Conservation (phyloP, 2,797 vertebrate species). For the Psittacula echo region DNA sequence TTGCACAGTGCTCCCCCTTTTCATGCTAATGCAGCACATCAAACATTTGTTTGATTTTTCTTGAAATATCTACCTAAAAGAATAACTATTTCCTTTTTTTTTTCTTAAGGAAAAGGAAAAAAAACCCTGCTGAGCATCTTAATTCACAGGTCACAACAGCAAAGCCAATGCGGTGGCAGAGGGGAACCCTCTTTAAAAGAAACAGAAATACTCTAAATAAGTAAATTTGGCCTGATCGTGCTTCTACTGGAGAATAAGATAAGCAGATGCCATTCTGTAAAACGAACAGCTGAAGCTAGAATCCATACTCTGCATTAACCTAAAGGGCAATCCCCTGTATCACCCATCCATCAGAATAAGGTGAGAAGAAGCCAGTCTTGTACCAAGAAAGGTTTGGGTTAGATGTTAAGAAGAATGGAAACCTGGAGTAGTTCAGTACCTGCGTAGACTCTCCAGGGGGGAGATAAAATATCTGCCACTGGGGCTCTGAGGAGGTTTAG, state of each 20-base stretch:
- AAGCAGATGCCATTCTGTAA: neutral
- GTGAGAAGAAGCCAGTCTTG: neutral
- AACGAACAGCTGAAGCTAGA: neutral
- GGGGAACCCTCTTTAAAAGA: neutral
- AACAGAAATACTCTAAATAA: neutral
- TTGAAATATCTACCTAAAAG: neutral
- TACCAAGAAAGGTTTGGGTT: neutral
- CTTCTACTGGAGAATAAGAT: neutral
- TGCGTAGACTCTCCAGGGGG: neutral
- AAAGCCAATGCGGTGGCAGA: neutral
- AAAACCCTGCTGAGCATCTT: neutral
- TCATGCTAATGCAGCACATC: neutral
- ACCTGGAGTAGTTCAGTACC: neutral
- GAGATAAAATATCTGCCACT: neutral
- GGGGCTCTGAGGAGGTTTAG: neutral
- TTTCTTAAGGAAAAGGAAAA: too few species aligned
- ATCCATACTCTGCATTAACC: neutral
- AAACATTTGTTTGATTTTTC: neutral
- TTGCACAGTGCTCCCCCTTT: neutral
- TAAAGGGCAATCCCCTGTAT: neutral
- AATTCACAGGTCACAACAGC: neutral
- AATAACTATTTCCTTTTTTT: neutral
- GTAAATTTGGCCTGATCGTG: fast-evolving
- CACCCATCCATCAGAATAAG: neutral
- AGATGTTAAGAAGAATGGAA: neutral